Base-by-base conservation (phyloP, 2,113 vertebrate species). In the Salminus brasiliensis region DNA sequence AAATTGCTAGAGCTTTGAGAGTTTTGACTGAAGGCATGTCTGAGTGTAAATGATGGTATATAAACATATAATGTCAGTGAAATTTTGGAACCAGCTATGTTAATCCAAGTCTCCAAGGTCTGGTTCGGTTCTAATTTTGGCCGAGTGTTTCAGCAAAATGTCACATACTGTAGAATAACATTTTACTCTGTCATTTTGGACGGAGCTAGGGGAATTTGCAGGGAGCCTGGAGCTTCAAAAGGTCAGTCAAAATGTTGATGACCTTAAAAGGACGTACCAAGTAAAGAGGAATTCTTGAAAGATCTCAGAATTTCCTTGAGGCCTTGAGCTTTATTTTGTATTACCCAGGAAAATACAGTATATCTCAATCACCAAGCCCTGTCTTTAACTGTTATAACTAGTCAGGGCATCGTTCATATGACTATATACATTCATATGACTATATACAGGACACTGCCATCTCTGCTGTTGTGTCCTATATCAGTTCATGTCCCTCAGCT, bases 141-240 rank as follows among this genome's bases (percentile, higher is more conserved):
- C 80, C 87, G 65, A 73, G 74, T 66, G 73, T 39, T 45, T 29
- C 70, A 62, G 80, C 74, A 78, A 88, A 85, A 87, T 86, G 78
- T 88, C 90, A 85, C 85, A 84, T n/a, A n/a, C n/a, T n/a, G n/a
- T 80, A 79, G 60, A 65, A 70, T 85, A 84, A 88, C 86, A 87
- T 86, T 87, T 87, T 85, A 81, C 62, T 81, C 77, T 91, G 60
- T 81, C 78, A 77, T 82, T 83, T 85, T 80, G 75, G 73, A 87
- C 57, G 57, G 68, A 85, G 77, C 66, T 81, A 45, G 84, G 39
- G 13, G 25, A 45, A n/a, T 79, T 53, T 43, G 30, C 70, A 55
- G 55, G 76, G 74, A 72, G 60, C 63, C 74, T 68, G 86, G 53
- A 78, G 32, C 77, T 79, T 87, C 76, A 84, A 88, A 83, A 67